Base-by-base conservation (phyloP, 2,888 invertebrate genomes). In the Chalcosyrphus nemorum region DNA sequence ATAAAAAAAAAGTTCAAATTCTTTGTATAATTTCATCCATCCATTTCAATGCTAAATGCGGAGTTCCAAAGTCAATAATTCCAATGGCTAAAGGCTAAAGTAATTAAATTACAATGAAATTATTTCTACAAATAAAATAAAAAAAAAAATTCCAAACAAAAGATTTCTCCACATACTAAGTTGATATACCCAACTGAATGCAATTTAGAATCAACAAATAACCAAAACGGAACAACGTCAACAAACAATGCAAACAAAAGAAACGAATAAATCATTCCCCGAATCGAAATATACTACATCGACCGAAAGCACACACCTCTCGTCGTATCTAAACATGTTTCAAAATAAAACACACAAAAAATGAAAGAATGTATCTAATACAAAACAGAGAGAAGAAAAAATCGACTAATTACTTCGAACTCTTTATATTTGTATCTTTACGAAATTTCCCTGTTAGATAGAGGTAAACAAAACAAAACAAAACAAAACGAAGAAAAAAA, bases 381-480 rank as follows among this genome's bases (percentile, higher is more conserved):
- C n/a, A n/a, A n/a, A n/a, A n/a, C n/a, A n/a, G n/a, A n/a, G n/a
- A n/a, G n/a, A n/a, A n/a, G n/a, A n/a, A n/a, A n/a, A n/a, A n/a
- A n/a, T n/a, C n/a, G n/a, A 35, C 45, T 59, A 50, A 57, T 72
- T 63, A 41, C 35, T 70, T 57, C 45, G 57, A 35, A 24, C 54
- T 17, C 71, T 77, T 56, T n/a, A 29, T 24, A 5, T 17, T 35
- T 52, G 59, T 72, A 47, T 47, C 50, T 65, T 27, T 2, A 19
- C 35, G 13, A 54, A 61, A 66, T 56, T 50, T 32, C 45, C 65
- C 59, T 24, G n/a, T n/a, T n/a, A n/a, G n/a, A n/a, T n/a, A n/a
- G 52, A 52, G 57, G 41, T 72, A 52, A 66, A 68, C 52, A 68
- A 43, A 54, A 15, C 43, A 43, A n/a, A n/a, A n/a, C n/a, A n/a